These are phyloP conservation scores for Tachystola acroxantha DNA, from an alignment of 2,888 invertebrate genomes.

Conservation along the genomic window DNA sequence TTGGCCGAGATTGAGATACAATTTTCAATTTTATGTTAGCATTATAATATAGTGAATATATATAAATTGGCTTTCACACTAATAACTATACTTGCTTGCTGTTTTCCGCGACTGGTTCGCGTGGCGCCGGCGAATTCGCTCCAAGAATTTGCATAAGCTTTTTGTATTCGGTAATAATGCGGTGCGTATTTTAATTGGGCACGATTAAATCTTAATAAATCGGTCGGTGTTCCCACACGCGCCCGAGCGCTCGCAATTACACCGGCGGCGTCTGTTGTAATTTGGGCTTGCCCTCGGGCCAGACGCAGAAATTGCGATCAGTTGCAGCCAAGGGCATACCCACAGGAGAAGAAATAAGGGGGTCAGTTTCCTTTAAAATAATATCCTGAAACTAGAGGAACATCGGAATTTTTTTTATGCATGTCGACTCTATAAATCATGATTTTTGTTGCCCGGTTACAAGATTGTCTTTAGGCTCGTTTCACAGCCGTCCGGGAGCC, in stretches of 20 bases:
- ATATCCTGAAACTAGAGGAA: no score
- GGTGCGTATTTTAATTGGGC: slow-evolving; percentile 68
- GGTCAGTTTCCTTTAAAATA: not conserved
- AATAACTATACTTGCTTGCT: no score
- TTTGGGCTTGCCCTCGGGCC: slow-evolving; percentile 61
- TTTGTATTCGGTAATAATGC: slow-evolving; percentile 59
- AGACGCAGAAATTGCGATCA: slow-evolving; percentile 55
- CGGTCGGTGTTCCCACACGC: slow-evolving; percentile 66
- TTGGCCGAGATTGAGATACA: no score
- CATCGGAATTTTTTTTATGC: no score
- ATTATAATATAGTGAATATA: no score
- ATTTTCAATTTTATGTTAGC: no score
- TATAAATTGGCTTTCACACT: no score
- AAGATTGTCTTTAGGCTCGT: no score
- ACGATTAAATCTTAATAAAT: slow-evolving; percentile 75
- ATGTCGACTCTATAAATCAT: no score
- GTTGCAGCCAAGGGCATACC: slow-evolving; percentile 34
- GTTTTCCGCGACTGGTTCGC: slow-evolving; percentile 18
- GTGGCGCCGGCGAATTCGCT: slow-evolving; percentile 31
- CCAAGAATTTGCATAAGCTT: slow-evolving; percentile 54
- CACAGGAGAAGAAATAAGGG: not conserved
- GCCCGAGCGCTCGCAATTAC: slow-evolving; percentile 54
- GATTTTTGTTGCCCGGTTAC: no score
- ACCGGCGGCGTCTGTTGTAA: slow-evolving; percentile 60
- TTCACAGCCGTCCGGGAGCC: no score